Evolutionary conservation across 2,113 vertebrate species (phyloP).

Genomic region (Pteropus alecto): DNA sequence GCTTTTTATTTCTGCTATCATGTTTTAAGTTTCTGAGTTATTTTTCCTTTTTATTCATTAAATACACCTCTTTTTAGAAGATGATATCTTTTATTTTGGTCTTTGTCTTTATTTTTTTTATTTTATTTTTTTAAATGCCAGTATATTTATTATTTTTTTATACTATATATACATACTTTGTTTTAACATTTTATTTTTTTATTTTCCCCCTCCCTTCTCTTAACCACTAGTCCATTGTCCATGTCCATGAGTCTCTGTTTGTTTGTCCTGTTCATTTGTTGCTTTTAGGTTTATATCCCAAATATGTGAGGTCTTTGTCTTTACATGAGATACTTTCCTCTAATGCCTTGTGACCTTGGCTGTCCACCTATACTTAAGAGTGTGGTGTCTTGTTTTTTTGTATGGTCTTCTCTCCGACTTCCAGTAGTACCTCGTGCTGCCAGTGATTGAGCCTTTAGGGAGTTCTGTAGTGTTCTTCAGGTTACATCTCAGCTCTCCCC

Average conservation of each 20-base stretch:
- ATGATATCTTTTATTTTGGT: background rate
- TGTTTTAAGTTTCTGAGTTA: background rate
- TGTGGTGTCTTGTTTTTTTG: background rate
- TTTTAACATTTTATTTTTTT: too few species aligned
- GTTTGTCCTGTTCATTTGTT: too few species aligned
- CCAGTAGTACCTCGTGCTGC: background rate
- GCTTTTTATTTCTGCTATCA: background rate
- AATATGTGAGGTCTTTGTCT: background rate
- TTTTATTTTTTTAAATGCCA: too few species aligned
- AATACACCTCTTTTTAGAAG: background rate
- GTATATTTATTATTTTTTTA: too few species aligned
- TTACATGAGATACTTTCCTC: background rate
- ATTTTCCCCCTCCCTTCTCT: too few species aligned
- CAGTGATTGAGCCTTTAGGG: background rate
- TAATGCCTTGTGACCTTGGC: background rate
- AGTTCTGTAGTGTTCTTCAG: background rate
- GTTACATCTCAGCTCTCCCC: background rate
- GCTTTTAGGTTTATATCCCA: too few species aligned
- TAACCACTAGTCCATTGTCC: too few species aligned
- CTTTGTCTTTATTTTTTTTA: background rate
- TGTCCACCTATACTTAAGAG: background rate
- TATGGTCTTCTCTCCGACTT: background rate
- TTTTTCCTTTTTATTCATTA: background rate
- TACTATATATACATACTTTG: too few species aligned
- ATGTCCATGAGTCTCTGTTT: too few species aligned